These are phyloP conservation scores for Xanthia icteritia DNA, from an alignment of 2,888 invertebrate species.

Conservation along the genomic window DNA sequence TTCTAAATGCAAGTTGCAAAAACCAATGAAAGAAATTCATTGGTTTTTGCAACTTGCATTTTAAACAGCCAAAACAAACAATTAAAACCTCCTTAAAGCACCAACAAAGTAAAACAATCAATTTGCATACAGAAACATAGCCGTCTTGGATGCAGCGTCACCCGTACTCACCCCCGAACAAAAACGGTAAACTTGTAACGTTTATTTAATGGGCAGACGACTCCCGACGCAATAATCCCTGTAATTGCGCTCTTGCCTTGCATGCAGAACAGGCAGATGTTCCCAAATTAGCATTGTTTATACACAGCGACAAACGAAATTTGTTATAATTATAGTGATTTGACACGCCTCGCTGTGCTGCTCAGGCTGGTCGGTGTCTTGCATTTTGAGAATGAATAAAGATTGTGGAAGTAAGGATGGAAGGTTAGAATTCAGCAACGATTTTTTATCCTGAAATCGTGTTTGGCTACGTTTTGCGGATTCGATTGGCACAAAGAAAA, in stretches of 20 bases:
- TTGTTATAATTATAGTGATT: constrained; percentile 79
- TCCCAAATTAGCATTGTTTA: constrained; percentile 85
- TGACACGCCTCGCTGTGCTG: constrained; percentile 54
- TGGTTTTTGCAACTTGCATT: no score
- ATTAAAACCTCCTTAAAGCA: constrained; percentile 57
- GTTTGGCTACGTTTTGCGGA: neutral
- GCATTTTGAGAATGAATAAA: constrained; percentile 47
- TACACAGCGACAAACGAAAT: constrained; percentile 74
- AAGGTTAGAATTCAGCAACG: neutral
- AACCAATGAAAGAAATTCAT: no score
- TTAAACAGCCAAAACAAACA: constrained; percentile 49
- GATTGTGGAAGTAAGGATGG: constrained; percentile 31
- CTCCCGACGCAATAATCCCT: constrained; percentile 83
- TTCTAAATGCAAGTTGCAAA: no score
- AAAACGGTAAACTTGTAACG: constrained; percentile 83
- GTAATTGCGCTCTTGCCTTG: constrained; percentile 82
- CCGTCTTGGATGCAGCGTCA: constrained; percentile 64
- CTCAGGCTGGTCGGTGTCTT: constrained; percentile 35
- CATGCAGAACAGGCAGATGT: constrained; percentile 87
- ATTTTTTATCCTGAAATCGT: neutral
- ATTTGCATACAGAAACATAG: constrained; percentile 62
- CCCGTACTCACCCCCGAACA: constrained; percentile 71
- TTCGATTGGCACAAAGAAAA: neutral
- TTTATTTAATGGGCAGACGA: constrained; percentile 84
- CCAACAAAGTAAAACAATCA: constrained; percentile 56